A percentile compares a stretch with the other conserved stretches of the same genome.
Conservation (phyloP, 1,140 invertebrate genomes). For the Schlechtendalia chinensis region DNA sequence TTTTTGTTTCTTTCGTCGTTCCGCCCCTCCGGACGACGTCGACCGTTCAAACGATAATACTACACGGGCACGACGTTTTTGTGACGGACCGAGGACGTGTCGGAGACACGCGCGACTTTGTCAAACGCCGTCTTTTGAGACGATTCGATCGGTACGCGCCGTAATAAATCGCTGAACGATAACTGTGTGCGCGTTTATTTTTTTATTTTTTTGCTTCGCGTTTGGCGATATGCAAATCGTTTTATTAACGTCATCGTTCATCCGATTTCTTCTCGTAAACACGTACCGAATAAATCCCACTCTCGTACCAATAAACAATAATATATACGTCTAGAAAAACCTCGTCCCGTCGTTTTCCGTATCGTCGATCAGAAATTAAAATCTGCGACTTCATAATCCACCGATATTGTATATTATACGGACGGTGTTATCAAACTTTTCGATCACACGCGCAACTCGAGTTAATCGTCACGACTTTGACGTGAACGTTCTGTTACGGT, state of each 20-base stretch:
- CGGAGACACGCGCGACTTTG: conserved; percentile 8
- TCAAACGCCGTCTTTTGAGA: background rate
- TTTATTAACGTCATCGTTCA: background rate
- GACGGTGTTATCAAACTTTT: too few relatives aligned
- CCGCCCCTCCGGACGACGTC: too few relatives aligned
- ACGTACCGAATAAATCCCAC: too few relatives aligned
- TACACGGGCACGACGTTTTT: conserved; percentile 18
- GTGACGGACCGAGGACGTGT: background rate
- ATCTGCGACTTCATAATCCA: too few relatives aligned
- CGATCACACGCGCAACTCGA: too few relatives aligned
- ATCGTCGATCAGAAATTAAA: too few relatives aligned
- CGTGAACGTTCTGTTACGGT: too few relatives aligned
- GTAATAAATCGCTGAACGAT: background rate
- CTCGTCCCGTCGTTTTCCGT: too few relatives aligned
- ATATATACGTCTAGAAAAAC: too few relatives aligned
- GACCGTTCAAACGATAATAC: conserved; percentile 28
- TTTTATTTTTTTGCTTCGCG: background rate
- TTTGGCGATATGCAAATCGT: background rate
- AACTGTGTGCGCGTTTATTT: background rate
- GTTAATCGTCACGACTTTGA: too few relatives aligned
- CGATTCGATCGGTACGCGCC: background rate
- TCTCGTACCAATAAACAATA: too few relatives aligned
- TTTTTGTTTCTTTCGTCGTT: background rate
- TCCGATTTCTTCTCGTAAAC: background rate
- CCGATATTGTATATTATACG: too few relatives aligned